A percentile compares a stretch with the other conserved stretches of the same genome.
phyloP scores from a whole-genome alignment of 2,888 invertebrate species.

The Drosophila suboccidentalis region DNA sequence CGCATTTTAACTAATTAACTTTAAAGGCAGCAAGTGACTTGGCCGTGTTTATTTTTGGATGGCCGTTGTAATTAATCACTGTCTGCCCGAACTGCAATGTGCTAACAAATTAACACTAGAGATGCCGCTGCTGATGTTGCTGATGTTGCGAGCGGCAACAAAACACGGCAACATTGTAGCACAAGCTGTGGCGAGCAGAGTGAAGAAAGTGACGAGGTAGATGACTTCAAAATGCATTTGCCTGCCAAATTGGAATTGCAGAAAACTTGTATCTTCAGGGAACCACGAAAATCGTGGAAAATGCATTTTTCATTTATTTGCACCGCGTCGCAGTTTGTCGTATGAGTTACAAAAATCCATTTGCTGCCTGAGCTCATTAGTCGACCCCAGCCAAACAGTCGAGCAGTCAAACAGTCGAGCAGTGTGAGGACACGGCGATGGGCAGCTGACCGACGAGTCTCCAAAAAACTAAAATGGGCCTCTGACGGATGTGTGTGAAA shows the following conservation, averaged over 20 bases:
- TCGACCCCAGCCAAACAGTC: conserved; percentile 27
- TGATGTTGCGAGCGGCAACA: conserved; percentile 49
- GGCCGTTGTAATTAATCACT: conserved; percentile 75
- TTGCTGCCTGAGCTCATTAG: conserved; percentile 75
- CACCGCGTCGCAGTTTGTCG: conserved; percentile 42
- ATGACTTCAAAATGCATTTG: conserved; percentile 66
- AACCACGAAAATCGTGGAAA: conserved; percentile 50
- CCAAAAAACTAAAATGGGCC: conserved; percentile 1
- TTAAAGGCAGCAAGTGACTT: conserved; percentile 62
- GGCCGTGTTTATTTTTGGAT: conserved; percentile 50
- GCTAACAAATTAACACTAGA: conserved; percentile 79
- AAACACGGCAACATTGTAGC: conserved; percentile 77
- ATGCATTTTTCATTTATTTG: conserved; percentile 70
- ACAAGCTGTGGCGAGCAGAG: conserved; percentile 13
- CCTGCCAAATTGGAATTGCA: conserved; percentile 67
- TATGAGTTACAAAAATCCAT: conserved; percentile 79
- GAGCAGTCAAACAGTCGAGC: not conserved
- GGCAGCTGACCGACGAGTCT: conserved; percentile 42
- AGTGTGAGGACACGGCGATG: not conserved
- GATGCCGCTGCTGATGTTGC: conserved; percentile 25
- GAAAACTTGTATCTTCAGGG: conserved; percentile 23
- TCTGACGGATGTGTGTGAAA: conserved; percentile 61
- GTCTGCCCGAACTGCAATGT: conserved; percentile 72
- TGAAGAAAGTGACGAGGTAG: not conserved
- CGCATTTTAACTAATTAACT: conserved; percentile 74